phyloP scores from a whole-genome alignment of 2,888 invertebrate genomes.

The Cryptocheilus praepositus region DNA sequence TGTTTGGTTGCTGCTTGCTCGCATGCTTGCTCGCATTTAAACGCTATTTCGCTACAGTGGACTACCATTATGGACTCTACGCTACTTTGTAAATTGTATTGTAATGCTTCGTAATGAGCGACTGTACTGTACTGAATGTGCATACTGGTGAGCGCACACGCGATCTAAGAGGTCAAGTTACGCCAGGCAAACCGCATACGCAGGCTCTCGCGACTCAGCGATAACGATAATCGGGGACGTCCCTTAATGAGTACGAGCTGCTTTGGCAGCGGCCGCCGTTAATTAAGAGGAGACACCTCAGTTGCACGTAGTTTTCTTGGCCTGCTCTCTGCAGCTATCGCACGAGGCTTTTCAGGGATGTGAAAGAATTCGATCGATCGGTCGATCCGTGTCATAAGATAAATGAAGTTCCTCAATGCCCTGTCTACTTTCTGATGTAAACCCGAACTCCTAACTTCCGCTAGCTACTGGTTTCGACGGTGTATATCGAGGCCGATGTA shows the following conservation, averaged over 20 bases:
- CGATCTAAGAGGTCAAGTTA: conserved; percentile 58
- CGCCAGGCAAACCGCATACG: conserved; percentile 41
- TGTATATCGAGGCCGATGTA: too few species aligned
- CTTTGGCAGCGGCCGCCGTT: too few species aligned
- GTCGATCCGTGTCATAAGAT: too few species aligned
- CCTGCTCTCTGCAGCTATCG: too few species aligned
- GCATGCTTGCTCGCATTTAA: conserved; percentile 52
- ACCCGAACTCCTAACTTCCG: too few species aligned
- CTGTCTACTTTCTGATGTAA: too few species aligned
- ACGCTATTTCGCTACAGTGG: conserved; percentile 73
- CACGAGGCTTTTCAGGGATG: too few species aligned
- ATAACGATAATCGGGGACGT: conserved; percentile 4
- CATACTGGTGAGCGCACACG: conserved; percentile 59
- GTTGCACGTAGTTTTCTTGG: too few species aligned
- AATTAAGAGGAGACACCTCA: too few species aligned
- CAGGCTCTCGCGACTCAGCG: conserved; percentile 24
- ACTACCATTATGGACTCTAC: conserved; percentile 72
- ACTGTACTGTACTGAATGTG: conserved; percentile 63
- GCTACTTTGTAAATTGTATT: conserved; percentile 71
- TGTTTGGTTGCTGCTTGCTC: conserved; percentile 30
- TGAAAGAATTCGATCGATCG: too few species aligned
- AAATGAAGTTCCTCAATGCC: too few species aligned
- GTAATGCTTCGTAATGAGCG: conserved; percentile 66
- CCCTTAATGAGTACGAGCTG: background rate
- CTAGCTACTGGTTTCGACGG: too few species aligned